Evolutionary conservation across 2,888 invertebrate species (phyloP).

Genomic region (Doris montereyensis): DNA sequence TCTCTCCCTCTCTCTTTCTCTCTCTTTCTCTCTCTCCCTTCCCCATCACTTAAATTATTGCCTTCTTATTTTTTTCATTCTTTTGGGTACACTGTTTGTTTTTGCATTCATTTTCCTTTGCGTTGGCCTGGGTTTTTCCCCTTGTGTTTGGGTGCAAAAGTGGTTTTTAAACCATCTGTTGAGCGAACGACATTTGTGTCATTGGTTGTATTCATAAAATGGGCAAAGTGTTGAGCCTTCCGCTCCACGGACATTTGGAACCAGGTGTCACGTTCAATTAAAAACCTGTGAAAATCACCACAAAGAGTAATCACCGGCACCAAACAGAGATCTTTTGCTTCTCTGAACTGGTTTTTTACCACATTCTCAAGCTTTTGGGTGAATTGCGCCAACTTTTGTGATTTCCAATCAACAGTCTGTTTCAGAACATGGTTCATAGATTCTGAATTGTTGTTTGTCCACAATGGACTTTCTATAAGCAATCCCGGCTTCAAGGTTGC

Average conservation of each 20-base stretch:
- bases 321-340: background rate
- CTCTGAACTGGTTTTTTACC: background rate
- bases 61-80: no score
- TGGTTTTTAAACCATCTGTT: background rate
- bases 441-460: background rate
- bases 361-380: background rate
- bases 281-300: background rate
- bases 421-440: background rate
- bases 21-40: no score
- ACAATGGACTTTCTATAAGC: background rate
- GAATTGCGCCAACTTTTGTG: background rate
- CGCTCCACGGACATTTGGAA: background rate
- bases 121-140: background rate
- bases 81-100: background rate
- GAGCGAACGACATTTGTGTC: background rate
- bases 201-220: background rate
- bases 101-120: background rate
- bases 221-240: background rate
- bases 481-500: background rate
- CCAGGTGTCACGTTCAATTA: background rate
- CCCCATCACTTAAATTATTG: no score
- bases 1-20: no score
- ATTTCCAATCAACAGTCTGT: background rate
- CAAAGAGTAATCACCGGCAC: no score
- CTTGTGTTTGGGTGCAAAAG: background rate